These are phyloP conservation scores for Bombus picipes DNA, from an alignment of 1,140 invertebrate species.

Conservation along the genomic window DNA sequence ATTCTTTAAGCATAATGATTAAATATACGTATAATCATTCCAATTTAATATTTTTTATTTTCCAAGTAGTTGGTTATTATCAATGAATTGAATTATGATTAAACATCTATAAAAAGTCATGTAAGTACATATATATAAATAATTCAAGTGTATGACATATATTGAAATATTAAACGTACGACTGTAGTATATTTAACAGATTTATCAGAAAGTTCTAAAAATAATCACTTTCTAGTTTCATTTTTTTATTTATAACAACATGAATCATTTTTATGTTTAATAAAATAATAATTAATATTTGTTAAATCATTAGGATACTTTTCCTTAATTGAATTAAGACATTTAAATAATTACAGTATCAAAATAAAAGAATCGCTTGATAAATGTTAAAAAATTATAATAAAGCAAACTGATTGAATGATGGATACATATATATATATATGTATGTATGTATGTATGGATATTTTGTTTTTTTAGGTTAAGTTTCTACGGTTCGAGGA, in stretches of 20 bases:
- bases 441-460: background rate
- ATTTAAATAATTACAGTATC: background rate
- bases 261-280: background rate
- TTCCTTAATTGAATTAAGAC: background rate
- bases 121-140: too few species aligned
- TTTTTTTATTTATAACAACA: background rate
- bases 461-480: constrained; percentile 28
- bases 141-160: background rate
- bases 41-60: too few species aligned
- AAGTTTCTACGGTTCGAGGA: background rate
- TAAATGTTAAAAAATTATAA: background rate
- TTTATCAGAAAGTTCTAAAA: background rate
- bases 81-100: background rate
- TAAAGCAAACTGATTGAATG: background rate
- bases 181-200: background rate
- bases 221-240: background rate
- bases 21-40: too few species aligned
- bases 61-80: background rate
- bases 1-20: too few species aligned
- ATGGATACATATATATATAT: background rate
- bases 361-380: background rate
- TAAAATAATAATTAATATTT: background rate
- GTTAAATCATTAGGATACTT: background rate
- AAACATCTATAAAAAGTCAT: too few species aligned
- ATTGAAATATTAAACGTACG: background rate